Conservation (phyloP, 23 tunicate species). For the Styela plicata region DNA sequence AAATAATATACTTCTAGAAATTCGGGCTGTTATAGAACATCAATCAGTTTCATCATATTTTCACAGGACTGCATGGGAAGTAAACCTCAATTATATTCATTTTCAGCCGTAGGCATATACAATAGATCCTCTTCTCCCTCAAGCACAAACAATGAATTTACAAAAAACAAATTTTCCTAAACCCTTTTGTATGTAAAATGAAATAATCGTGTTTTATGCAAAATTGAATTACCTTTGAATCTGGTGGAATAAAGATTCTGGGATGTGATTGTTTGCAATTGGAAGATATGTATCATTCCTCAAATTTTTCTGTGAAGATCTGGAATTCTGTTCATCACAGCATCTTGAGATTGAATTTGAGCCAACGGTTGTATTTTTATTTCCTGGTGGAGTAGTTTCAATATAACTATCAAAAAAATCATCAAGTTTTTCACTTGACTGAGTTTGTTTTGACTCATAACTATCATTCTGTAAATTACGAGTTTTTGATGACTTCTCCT, state of each 20-base stretch:
- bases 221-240: slow-evolving; percentile 1
- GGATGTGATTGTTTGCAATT: neutral
- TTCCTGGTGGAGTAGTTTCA: neutral
- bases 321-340: neutral
- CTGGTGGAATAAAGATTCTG: neutral
- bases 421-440: slow-evolving; percentile 3
- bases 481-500: neutral
- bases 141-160: too few species aligned
- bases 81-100: too few species aligned
- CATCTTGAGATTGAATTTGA: neutral
- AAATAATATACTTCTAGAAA: too few species aligned
- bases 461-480: neutral
- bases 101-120: too few species aligned
- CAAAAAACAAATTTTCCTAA: too few species aligned
- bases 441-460: neutral
- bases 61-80: too few species aligned
- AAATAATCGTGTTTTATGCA: neutral
- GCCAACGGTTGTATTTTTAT: neutral
- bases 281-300: neutral
- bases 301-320: neutral
- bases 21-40: too few species aligned
- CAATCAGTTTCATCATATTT: too few species aligned
- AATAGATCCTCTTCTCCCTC: too few species aligned
- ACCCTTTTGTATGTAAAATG: neutral
- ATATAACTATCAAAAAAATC: neutral